Percentiles rank a stretch among this genome's conserved stretches.
Evolutionary conservation across 2,113 vertebrate genomes (phyloP).

Genomic region (Anseranas semipalmata): DNA sequence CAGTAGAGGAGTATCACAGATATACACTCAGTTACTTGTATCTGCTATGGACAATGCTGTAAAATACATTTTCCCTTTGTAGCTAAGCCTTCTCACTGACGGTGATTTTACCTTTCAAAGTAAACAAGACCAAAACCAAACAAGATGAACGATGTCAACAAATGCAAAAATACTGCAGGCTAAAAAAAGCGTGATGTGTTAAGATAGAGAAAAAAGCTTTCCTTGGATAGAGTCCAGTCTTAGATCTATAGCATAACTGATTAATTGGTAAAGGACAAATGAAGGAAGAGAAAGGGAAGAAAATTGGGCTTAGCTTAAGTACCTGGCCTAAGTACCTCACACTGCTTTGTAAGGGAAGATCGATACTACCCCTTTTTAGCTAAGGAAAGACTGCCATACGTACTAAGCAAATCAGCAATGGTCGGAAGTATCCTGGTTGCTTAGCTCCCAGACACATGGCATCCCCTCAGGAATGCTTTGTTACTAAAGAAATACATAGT

Average conservation of each 20-base stretch:
- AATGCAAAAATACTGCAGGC: not conserved
- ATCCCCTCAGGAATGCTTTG: not conserved
- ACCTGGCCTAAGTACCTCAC: not conserved
- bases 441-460: not conserved
- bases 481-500: not conserved
- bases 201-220: not conserved
- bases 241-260: not conserved
- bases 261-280: not conserved
- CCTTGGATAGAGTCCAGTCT: not conserved
- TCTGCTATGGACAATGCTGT: not conserved
- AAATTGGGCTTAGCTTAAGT: not conserved
- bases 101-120: not conserved
- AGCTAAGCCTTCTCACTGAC: not conserved
- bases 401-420: not conserved
- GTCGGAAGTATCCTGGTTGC: not conserved
- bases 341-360: not conserved
- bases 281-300: not conserved
- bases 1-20: rapidly evolving
- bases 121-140: not conserved
- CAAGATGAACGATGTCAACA: not conserved
- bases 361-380: not conserved
- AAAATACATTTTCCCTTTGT: not conserved
- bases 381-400: not conserved
- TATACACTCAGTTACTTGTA: not conserved
- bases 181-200: not conserved